These are phyloP conservation scores for Hapalemur alaotrensis DNA, from an alignment of 2,797 vertebrate genomes.

Conservation along the genomic window DNA sequence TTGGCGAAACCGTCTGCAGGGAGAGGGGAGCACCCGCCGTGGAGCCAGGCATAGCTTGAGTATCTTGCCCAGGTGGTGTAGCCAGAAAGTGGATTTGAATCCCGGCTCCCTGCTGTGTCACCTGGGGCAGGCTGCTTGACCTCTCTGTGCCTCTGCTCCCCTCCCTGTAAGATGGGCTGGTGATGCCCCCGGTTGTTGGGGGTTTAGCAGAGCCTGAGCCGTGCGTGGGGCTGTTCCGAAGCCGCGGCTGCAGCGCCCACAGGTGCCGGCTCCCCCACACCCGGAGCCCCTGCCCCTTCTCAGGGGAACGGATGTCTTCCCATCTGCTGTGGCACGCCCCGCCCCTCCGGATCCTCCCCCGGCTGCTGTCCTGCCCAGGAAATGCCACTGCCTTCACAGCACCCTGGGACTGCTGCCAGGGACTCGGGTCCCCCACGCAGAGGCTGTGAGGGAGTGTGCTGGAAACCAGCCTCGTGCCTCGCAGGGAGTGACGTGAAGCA, in stretches of 20 bases:
- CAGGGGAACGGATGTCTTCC: neutral
- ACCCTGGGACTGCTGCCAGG: slow-evolving; percentile 27
- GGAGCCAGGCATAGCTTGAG: neutral
- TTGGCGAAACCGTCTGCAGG: neutral
- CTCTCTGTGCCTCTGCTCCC: neutral
- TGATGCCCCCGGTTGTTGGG: no score
- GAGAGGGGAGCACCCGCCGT: fast-evolving
- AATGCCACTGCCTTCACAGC: neutral
- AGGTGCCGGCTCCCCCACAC: neutral
- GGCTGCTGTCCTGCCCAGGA: neutral
- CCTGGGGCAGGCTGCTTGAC: neutral
- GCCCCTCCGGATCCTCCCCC: neutral
- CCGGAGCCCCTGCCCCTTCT: neutral
- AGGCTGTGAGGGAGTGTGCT: neutral
- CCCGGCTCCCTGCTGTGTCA: neutral
- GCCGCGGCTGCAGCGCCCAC: neutral
- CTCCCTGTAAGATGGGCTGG: neutral
- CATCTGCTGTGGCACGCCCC: fast-evolving
- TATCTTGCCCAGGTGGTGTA: neutral
- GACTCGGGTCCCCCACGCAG: neutral
- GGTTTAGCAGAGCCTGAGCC: neutral
- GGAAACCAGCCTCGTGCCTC: neutral
- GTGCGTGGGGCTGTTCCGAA: neutral
- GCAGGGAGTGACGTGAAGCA: neutral
- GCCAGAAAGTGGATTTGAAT: neutral